These are phyloP conservation scores for Gadopsis marmoratus DNA, from an alignment of 2,797 vertebrate genomes.

Conservation along the genomic window DNA sequence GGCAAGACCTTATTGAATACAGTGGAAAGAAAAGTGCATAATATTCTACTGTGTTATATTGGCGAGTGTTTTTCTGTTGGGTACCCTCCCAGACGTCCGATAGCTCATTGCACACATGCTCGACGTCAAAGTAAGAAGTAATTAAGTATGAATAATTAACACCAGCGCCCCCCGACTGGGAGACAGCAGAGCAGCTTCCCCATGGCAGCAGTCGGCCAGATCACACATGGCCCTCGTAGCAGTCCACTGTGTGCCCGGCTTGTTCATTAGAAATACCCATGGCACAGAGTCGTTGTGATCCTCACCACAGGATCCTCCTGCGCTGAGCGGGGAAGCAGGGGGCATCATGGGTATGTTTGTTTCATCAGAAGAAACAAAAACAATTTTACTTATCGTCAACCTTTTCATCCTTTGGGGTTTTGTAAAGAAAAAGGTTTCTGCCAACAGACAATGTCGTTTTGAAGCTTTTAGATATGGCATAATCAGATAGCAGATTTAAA, in stretches of 20 bases:
- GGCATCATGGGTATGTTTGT: slow-evolving; percentile 51
- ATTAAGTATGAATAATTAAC: slow-evolving; percentile 91
- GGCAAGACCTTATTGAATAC: not conserved
- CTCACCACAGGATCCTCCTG: slow-evolving; percentile 68
- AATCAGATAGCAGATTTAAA: slow-evolving; percentile 38
- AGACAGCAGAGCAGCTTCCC: slow-evolving; percentile 77
- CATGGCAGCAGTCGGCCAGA: slow-evolving; percentile 78
- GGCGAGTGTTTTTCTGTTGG: slow-evolving; percentile 44
- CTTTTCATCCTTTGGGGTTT: slow-evolving; percentile 39
- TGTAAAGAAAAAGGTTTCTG: slow-evolving; percentile 20
- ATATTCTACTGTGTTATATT: slow-evolving; percentile 41
- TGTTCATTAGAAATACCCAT: slow-evolving; percentile 80
- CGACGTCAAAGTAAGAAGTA: slow-evolving; percentile 80
- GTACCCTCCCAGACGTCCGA: slow-evolving; percentile 67
- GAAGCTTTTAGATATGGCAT: slow-evolving; percentile 38
- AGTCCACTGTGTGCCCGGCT: slow-evolving; percentile 69
- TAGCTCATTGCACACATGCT: slow-evolving; percentile 66
- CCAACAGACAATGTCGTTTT: slow-evolving; percentile 41
- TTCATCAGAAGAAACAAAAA: slow-evolving; percentile 37
- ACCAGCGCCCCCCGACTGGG: slow-evolving; percentile 79
- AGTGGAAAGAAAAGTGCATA: slow-evolving; percentile 8
- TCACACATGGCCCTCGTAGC: slow-evolving; percentile 76
- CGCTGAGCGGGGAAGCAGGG: slow-evolving; percentile 38
- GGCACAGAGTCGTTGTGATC: slow-evolving; percentile 72
- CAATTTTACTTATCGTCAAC: slow-evolving; percentile 59